phyloP scores from a whole-genome alignment of 2,888 invertebrate species.

The Tortricodes alternella region DNA sequence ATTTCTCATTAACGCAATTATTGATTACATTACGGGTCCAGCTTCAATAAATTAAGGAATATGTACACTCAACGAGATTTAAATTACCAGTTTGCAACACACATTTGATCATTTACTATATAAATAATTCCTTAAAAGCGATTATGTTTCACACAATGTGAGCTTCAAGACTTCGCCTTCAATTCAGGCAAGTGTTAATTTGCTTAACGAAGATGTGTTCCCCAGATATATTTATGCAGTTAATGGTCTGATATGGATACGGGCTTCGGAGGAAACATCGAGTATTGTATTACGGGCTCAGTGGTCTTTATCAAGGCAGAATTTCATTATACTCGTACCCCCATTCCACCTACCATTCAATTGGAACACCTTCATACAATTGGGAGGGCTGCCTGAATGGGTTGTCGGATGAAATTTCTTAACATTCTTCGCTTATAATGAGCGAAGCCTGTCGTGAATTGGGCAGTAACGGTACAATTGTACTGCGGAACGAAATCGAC shows the following conservation, averaged over 20 bases:
- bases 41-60: not conserved
- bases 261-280: constrained; percentile 78
- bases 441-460: constrained; percentile 76
- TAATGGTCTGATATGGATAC: constrained; percentile 80
- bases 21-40: constrained; percentile 27
- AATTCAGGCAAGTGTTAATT: constrained; percentile 57
- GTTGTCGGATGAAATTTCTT: constrained; percentile 82
- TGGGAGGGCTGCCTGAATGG: constrained; percentile 79
- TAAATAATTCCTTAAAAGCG: no score
- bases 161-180: constrained; percentile 21
- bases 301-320: constrained; percentile 78
- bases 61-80: no score
- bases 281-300: constrained; percentile 80
- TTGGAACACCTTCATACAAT: constrained; percentile 81
- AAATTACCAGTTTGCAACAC: no score
- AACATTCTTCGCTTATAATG: constrained; percentile 79
- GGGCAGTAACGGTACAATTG: constrained; percentile 79
- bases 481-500: constrained; percentile 73
- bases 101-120: no score
- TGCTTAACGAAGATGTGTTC: constrained; percentile 70
- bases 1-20: constrained; percentile 47
- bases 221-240: constrained; percentile 76
- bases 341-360: constrained; percentile 76
- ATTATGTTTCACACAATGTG: no score
- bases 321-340: constrained; percentile 80